Evolutionary conservation across 2,888 invertebrate genomes (phyloP), one percentile per base, ranked within the genome.

Genomic region (Carpatolechia fugitivella): DNA sequence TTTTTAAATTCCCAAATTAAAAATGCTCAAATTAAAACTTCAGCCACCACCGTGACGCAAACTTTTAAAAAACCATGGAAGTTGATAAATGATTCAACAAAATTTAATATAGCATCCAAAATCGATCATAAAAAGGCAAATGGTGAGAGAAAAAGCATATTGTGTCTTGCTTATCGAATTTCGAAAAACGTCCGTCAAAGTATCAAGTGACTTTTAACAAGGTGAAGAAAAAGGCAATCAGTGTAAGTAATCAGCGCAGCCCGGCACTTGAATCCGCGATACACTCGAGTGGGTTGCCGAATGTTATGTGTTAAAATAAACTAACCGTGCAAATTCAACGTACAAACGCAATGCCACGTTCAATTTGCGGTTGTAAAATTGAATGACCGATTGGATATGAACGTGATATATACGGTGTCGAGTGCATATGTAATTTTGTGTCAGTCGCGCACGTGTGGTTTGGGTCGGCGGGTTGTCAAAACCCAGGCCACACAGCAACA

Each of bases 271-370:
- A 61, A 62, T 58, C 60, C 61, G 61, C 64, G 64, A 63, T 64
- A 30, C 52, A 41, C 41, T 61, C 56, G 62, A 66, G 62, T 65
- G 65, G 61, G 54, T 60, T 60, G 48, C 49, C 48, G 60, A 62
- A 61, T 65, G 64, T 68, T 67, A 63, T 62, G 64, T 64, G 63
- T 68, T 68, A 70, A 75, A 75, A 74, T 75, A 72, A 76, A 76
- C 75, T 66, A 68, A 69, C 69, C 69, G 69, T 74, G 65, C 63
- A 71, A 66, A 72, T 66, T 65, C 60, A 66, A 61, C 66, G 61
- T 56, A 56, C 56, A 33, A 51, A 3, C 18, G 31, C 13, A 33
- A 10, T 36, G 54, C 54, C 13, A 55, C 13, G 18, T 38, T 55
- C 50, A 44, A 35, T 44, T 48, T 53, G 56, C 57, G 33, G 46